Percentiles rank a stretch among this genome's conserved stretches.
These are phyloP conservation scores for Pristionchus japonicus DNA, from an alignment of 2,888 invertebrate genomes.

Conservation along the genomic window DNA sequence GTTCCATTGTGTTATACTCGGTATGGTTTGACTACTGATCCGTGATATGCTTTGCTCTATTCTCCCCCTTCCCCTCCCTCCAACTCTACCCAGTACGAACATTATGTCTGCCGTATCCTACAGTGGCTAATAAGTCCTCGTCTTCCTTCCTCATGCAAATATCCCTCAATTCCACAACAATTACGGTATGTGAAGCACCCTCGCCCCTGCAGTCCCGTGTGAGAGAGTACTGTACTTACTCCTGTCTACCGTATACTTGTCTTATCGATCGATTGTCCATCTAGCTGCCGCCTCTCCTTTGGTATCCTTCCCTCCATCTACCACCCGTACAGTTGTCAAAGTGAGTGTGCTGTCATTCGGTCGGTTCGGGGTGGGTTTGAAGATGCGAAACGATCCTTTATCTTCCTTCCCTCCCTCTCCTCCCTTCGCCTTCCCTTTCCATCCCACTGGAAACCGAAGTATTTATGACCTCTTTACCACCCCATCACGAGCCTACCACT, in stretches of 20 bases:
- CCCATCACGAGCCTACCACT: slow-evolving; percentile 23
- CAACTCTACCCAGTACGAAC: neutral
- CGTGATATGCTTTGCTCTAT: slow-evolving; percentile 27
- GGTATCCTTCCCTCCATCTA: neutral
- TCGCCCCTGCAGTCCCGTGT: neutral
- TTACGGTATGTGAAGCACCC: slow-evolving; percentile 29
- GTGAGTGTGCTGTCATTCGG: slow-evolving; percentile 28
- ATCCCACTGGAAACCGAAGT: neutral
- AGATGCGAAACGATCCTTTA: slow-evolving; percentile 30
- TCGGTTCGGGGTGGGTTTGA: slow-evolving; percentile 18
- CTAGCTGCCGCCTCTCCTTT: neutral
- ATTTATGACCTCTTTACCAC: slow-evolving; percentile 33
- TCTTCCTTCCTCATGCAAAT: neutral
- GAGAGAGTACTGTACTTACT: slow-evolving; percentile 31
- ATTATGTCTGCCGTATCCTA: neutral
- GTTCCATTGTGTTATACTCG: slow-evolving; percentile 34
- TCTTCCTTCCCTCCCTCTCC: neutral
- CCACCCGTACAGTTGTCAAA: slow-evolving; percentile 32
- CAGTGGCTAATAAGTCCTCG: slow-evolving; percentile 22
- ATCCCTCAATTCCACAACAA: neutral
- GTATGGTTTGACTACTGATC: slow-evolving; percentile 34
- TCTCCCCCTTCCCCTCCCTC: neutral
- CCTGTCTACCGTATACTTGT: slow-evolving; percentile 10
- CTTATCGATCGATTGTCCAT: neutral
- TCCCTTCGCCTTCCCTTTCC: neutral